phyloP scores from a whole-genome alignment of 1,140 invertebrate genomes.

The Trichoplusia ni region DNA sequence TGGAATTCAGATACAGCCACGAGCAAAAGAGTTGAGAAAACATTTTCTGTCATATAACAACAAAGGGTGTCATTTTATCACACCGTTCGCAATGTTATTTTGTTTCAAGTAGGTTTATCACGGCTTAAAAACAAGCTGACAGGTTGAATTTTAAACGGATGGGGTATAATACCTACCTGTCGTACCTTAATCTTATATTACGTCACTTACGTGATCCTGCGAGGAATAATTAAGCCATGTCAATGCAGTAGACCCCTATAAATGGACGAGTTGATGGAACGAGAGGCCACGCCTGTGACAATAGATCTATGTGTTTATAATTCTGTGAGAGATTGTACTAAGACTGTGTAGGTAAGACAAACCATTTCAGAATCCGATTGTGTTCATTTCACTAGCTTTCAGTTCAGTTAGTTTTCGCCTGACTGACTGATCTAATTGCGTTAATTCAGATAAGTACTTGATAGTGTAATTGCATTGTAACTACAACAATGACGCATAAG shows the following conservation, averaged over 20 bases:
- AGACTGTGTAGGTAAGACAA: slow-evolving; percentile 3
- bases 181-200: slow-evolving; percentile 7
- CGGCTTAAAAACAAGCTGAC: not conserved
- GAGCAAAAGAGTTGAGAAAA: not conserved
- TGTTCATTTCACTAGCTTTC: slow-evolving; percentile 50
- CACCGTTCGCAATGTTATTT: too few species aligned
- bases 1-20: not conserved
- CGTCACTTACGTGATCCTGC: not conserved
- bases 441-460: slow-evolving; percentile 55
- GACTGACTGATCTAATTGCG: slow-evolving; percentile 49
- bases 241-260: slow-evolving; percentile 21
- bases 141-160: not conserved
- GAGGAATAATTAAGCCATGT: slow-evolving; percentile 21
- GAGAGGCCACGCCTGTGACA: not conserved
- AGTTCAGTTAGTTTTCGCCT: slow-evolving; percentile 41
- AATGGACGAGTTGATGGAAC: slow-evolving; percentile 8
- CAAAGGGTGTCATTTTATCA: too few species aligned
- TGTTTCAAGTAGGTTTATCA: not conserved
- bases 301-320: slow-evolving; percentile 1
- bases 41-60: not conserved
- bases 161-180: not conserved
- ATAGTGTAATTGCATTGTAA: slow-evolving; percentile 46
- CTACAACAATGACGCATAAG: slow-evolving; percentile 34
- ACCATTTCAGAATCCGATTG: slow-evolving; percentile 46
- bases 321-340: not conserved